Evolutionary conservation across 2,888 invertebrate genomes (phyloP), one percentile per base, ranked within the genome.

Genomic region (Drosophila nigritarsus): DNA sequence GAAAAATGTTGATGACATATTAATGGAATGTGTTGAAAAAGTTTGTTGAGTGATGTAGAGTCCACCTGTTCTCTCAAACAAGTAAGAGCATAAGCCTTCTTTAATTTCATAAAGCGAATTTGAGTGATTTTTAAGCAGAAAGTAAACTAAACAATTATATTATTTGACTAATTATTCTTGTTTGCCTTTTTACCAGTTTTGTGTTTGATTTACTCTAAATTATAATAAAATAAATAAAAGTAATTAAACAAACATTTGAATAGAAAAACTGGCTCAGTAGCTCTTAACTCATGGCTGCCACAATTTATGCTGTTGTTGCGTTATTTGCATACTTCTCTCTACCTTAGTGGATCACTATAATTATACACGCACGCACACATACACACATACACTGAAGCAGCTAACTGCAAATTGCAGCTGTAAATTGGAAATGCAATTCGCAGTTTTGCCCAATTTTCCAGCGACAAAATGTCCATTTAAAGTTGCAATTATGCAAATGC

Each of bases 401-500:
- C 49, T 58, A 78, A 70, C 68, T 62, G 66, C 42, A 74, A 74
- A 73, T 77, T 83, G 73, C 63, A 73, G 40, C 53, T 80, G 69
- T 65, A 73, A 83, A 77, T 75, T 74, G 73, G 59, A 75, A 78
- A 79, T 74, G 73, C 56, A 66, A 75, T 70, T 82, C 70, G 45
- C 70, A 65, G 58, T 65, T 87, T 63, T 62, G 58, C 49, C 48
- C 50, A 48, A 66, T 63, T 79, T 70, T 48, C 50, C 49, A 65
- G 32, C 51, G 50, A 45, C 53, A 56, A 65, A 75, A 56, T 72
- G 65, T 66, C 36, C 50, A 40, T 27, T 67, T 20, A 61, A 60
- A 75, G 51, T 65, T 75, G 79, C 68, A 72, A 66, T 68, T 87
- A 84, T 85, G 76, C 73, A 83, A 87, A 87, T 84, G 53, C 55